Evolutionary conservation across 2,888 invertebrate genomes (phyloP), one percentile per base, ranked within the genome.

Genomic region (Idaea dimidiata): DNA sequence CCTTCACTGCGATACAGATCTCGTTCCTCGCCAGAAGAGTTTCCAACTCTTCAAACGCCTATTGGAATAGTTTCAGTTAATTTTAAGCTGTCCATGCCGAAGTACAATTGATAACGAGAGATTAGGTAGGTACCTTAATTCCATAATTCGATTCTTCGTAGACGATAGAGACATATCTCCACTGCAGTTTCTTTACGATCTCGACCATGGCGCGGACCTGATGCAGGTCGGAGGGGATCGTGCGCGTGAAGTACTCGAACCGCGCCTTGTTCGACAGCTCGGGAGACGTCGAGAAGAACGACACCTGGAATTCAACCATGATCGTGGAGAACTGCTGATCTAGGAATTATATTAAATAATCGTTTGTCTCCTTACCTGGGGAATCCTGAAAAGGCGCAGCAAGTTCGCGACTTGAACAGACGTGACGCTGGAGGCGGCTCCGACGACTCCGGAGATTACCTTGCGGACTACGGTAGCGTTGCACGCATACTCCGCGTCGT

Each of bases 131-230:
- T 56, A 97, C 98, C 95, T 98, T 97, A 69, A 98, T 97, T 7
- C 98, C 98, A 79, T 99, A 99, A 90, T 97, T 98, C 64, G 98
- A 98, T 86, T 99, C 98, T 85, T 99, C 98, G 82, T 98, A 99
- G 70, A 99, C 96, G 73, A 99, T 97, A 60, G 98, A 98, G 17
- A 99, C 96, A 88, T 98, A 99, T 69, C 97, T 97, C 98, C 98
- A 99, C 59, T 95, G 95, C 90, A 99, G 95, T 71, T 94, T 93
- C 75, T 94, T 94, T 16, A 99, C 96, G 72, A 99, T 97, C 81
- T 98, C 97, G 17, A 98, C 97, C 97, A 99, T 99, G 0, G 97
- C 98, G 75, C 97, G 96, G 2, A 97, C 97, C 88, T 99, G 98
- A 85, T 98, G 97, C 80, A 97, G 96, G 86, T 99, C 98, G 0